Percentiles rank a stretch among this genome's conserved stretches.
Conservation (phyloP, 2,113 vertebrate genomes). For the Isurus oxyrinchus region DNA sequence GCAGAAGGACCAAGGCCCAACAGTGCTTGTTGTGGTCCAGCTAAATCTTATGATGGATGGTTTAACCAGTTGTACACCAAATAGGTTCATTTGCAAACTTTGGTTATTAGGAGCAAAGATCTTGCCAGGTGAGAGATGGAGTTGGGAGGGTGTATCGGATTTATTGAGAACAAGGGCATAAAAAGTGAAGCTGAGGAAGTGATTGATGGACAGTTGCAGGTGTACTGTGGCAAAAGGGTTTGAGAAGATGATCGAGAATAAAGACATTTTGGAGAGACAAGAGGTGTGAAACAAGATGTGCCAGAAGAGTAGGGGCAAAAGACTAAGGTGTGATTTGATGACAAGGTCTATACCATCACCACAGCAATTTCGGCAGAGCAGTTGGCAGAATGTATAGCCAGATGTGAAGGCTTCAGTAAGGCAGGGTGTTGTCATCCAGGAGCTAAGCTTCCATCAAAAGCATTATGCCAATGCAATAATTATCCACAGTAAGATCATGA, state of each 20-base stretch:
- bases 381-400: neutral
- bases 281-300: neutral
- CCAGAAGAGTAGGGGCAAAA: neutral
- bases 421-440: too few species aligned
- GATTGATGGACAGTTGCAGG: neutral
- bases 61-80: neutral
- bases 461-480: too few species aligned
- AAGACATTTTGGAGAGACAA: too few species aligned
- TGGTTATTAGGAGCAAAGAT: neutral
- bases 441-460: too few species aligned
- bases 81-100: neutral
- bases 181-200: neutral
- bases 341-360: neutral
- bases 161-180: neutral
- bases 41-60: too few species aligned
- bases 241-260: too few species aligned
- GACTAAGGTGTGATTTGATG: neutral
- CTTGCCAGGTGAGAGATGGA: neutral
- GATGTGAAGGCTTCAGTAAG: neutral
- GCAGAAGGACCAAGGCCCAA: too few species aligned
- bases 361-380: neutral
- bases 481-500: too few species aligned
- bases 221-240: neutral
- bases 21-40: too few species aligned
- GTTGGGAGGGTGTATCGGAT: neutral